Evolutionary conservation across 2,113 vertebrate species (phyloP), one percentile per base, ranked within the genome.

Genomic region (Cygnus atratus): DNA sequence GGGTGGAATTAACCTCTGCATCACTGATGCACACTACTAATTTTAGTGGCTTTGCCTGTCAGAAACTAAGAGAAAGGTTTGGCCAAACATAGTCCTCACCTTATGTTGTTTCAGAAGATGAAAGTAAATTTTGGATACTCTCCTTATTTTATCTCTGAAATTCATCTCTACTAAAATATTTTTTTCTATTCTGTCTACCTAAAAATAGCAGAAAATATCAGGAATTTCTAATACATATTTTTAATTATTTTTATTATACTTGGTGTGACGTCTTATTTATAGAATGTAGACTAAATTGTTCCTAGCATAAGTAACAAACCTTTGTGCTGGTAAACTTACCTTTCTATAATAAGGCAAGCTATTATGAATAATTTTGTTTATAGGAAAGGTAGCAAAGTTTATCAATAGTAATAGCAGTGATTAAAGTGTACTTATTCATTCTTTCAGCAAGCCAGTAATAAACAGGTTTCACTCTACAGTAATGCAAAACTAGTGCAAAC

Each of bases 351-450:
- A 50, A 71, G 4, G 13, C 44, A 66, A 41, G 24, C 55, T 77
- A 13, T 31, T 89, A 37, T 29, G 6, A 66, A 57, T 29, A 52
- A n/a, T 71, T 84, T 63, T 88, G 10, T 6, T 8, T 61, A 37
- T 35, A 25, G 33, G 41, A 67, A 71, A 46, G 2, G 6, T 7
- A 86, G 5, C 3, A 55, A 31, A 55, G 3, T 37, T 66, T 70
- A 48, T 35, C 7, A 44, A 22, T 7, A 70, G 25, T n/a, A 54
- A 1, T 3, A 58, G 13, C 16, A 76, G 18, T 35, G 70, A 74
- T 74, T 33, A 6, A n/a, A 50, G 7, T 10, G 0, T 65, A 35
- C 29, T 75, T 43, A 26, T 3, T 84, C 2, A 0, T 73, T 48
- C 58, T 62, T 67, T 62, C 13, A 39, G 29, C 52, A 54, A 39